These are phyloP conservation scores for Matsumurasca onukii DNA, from an alignment of 1,140 invertebrate genomes.

Conservation along the genomic window DNA sequence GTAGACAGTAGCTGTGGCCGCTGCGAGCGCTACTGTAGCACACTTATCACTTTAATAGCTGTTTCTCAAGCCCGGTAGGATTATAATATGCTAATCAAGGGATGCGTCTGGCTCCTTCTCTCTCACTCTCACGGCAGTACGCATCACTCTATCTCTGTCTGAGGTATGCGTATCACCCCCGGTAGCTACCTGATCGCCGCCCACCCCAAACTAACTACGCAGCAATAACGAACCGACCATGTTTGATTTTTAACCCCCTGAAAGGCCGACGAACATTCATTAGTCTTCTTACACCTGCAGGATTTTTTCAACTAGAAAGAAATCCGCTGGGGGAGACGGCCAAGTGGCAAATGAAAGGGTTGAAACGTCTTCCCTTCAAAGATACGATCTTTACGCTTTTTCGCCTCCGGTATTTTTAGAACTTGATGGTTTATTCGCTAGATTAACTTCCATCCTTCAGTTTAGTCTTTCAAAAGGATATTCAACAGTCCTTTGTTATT, in stretches of 20 bases:
- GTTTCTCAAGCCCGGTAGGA: not conserved
- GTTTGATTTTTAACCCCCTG: not conserved
- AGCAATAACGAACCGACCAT: not conserved
- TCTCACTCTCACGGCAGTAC: not conserved
- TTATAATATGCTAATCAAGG: conserved; percentile 5
- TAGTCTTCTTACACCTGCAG: conserved; percentile 6
- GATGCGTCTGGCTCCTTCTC: not conserved
- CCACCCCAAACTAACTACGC: conserved; percentile 11
- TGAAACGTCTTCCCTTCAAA: not conserved
- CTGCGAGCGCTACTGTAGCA: not conserved
- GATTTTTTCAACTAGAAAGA: not conserved
- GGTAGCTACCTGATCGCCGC: not conserved
- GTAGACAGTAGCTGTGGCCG: not conserved
- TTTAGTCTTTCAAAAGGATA: too few species aligned
- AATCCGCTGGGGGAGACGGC: not conserved
- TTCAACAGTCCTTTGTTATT: too few species aligned
- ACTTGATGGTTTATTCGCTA: too few species aligned
- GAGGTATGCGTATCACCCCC: not conserved
- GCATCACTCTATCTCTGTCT: not conserved
- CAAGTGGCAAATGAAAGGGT: not conserved
- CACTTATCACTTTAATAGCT: conserved; percentile 23
- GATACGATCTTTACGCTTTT: not conserved
- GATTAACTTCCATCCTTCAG: too few species aligned
- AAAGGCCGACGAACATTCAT: not conserved
- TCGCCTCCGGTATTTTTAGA: too few species aligned